Conservation (phyloP, 2,888 invertebrate species). For the Onchidella celtica region DNA sequence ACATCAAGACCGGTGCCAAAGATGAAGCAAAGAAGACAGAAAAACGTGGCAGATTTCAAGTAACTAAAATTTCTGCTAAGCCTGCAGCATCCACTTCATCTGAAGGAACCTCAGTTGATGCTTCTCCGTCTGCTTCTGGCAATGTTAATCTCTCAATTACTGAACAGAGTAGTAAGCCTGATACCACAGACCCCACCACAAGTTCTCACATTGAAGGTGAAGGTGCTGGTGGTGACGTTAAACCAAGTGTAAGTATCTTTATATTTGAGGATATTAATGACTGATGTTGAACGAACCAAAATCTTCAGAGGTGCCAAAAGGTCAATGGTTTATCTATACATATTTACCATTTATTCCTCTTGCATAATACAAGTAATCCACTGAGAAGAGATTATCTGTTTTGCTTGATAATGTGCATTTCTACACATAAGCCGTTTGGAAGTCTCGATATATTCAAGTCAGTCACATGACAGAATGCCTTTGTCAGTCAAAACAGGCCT, state of each 20-base stretch:
- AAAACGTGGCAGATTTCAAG: conserved; percentile 65
- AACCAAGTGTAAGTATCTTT: conserved; percentile 53
- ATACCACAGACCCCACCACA: conserved; percentile 24
- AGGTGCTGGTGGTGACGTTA: conserved; percentile 41
- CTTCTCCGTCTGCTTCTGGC: conserved; percentile 32
- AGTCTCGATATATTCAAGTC: no score
- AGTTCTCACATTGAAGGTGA: conserved; percentile 40
- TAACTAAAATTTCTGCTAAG: conserved; percentile 62
- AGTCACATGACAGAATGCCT: no score
- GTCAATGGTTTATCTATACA: no score
- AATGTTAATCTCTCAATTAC: conserved; percentile 46
- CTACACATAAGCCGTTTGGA: no score
- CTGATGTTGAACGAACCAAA: not conserved
- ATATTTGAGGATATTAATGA: conserved; percentile 39
- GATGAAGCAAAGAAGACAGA: conserved; percentile 44
- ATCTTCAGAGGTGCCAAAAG: no score
- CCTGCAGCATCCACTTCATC: conserved; percentile 39
- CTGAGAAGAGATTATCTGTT: no score
- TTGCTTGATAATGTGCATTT: no score
- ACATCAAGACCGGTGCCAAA: conserved; percentile 26
- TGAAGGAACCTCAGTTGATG: conserved; percentile 36
- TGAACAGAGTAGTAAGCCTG: conserved; percentile 17
- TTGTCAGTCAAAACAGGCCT: no score
- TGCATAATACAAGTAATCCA: no score
- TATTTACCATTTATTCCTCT: no score